Evolutionary conservation across 2,888 invertebrate genomes (phyloP).

Genomic region (Ochropleura leucogaster): DNA sequence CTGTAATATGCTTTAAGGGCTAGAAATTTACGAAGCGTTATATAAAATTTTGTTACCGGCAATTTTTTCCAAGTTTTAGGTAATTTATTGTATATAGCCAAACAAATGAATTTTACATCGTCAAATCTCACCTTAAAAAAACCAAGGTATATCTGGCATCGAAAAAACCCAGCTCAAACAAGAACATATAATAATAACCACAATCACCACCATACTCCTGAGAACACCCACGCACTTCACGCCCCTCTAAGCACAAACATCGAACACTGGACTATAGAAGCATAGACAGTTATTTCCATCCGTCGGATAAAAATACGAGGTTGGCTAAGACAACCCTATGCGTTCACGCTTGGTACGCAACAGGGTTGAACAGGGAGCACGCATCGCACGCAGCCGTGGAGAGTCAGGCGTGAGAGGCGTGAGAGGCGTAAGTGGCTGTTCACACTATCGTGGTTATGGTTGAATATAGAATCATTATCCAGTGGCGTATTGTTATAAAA

Average conservation of each 20-base stretch:
- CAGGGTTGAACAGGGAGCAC: slow-evolving; percentile 59
- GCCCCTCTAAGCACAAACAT: slow-evolving; percentile 34
- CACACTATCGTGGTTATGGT: slow-evolving; percentile 18
- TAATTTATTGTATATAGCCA: neutral
- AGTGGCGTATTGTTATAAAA: neutral
- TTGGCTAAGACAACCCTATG: slow-evolving; percentile 58
- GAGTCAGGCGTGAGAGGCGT: slow-evolving; percentile 44
- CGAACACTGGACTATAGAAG: slow-evolving; percentile 28
- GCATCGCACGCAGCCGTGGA: slow-evolving; percentile 57
- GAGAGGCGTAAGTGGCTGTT: slow-evolving; percentile 20
- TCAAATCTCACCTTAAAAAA: neutral
- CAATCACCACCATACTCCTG: slow-evolving; percentile 26
- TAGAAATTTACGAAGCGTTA: no score
- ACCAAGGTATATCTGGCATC: neutral
- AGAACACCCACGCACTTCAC: slow-evolving; percentile 42
- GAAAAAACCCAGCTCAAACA: neutral
- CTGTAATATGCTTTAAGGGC: no score
- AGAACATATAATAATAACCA: slow-evolving; percentile 2
- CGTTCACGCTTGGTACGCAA: slow-evolving; percentile 52
- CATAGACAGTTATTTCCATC: slow-evolving; percentile 47
- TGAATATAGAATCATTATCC: neutral
- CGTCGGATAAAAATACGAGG: slow-evolving; percentile 58
- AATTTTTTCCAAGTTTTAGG: no score
- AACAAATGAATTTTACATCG: neutral
- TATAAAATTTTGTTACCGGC: no score